These are phyloP conservation scores for Calidris pygmaea DNA, from an alignment of 2,113 vertebrate genomes.

Conservation along the genomic window DNA sequence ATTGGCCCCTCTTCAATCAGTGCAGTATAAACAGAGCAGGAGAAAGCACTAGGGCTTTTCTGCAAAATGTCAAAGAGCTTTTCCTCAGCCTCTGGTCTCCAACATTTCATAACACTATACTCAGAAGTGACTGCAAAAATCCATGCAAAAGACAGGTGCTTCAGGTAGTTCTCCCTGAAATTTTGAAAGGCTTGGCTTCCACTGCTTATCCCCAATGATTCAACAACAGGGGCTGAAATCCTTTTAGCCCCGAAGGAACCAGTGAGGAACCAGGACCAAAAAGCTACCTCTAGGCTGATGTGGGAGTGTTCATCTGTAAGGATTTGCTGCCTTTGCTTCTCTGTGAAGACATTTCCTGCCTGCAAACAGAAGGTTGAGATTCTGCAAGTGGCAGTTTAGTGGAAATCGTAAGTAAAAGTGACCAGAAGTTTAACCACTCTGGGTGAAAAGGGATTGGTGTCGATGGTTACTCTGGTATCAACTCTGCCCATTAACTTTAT, in stretches of 20 bases:
- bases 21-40: not conserved
- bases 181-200: not conserved
- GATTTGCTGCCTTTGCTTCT: not conserved
- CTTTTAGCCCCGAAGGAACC: not conserved
- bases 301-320: not conserved
- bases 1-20: not conserved
- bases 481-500: not conserved
- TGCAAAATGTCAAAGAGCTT: not conserved
- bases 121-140: not conserved
- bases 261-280: not conserved
- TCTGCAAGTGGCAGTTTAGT: not conserved
- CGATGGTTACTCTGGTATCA: not conserved
- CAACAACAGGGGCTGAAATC: not conserved
- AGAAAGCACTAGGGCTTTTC: not conserved
- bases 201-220: not conserved
- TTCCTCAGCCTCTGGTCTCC: not conserved
- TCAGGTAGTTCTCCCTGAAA: not conserved
- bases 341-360: not conserved
- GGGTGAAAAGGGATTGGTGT: not conserved
- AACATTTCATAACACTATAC: not conserved
- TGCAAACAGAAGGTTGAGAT: not conserved
- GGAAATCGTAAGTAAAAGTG: accelerated
- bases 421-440: not conserved
- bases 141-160: not conserved
- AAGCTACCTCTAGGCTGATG: not conserved